These are phyloP conservation scores for Indicator maculatus DNA, from an alignment of 2,113 vertebrate species.

Conservation along the genomic window DNA sequence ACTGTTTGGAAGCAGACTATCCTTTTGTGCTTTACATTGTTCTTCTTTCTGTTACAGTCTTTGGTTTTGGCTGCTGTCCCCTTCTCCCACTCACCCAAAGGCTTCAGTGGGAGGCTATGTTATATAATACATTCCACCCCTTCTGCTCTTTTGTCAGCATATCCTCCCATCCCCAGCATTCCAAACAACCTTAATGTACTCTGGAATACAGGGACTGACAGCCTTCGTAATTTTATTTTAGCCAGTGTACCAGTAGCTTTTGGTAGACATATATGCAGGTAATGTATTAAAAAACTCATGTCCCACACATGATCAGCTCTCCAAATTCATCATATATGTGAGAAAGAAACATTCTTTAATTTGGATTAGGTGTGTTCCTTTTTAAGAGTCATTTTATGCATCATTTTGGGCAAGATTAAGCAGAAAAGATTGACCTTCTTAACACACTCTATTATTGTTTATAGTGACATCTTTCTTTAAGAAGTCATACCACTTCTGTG, in stretches of 20 bases:
- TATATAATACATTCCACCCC: constrained; percentile 20
- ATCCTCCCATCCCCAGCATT: neutral
- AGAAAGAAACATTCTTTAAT: neutral
- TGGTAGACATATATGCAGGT: constrained; percentile 7
- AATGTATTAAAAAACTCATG: neutral
- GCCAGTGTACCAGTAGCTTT: neutral
- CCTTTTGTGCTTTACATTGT: constrained; percentile 1
- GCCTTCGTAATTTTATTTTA: neutral
- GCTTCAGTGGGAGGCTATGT: neutral
- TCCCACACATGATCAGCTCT: neutral
- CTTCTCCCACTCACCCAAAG: neutral
- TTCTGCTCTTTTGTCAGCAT: constrained; percentile 33
- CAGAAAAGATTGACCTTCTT: neutral
- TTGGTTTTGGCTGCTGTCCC: constrained; percentile 38
- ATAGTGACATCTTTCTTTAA: neutral
- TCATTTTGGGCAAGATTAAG: neutral
- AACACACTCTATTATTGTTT: neutral
- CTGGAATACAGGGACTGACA: neutral
- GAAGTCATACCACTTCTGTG: neutral
- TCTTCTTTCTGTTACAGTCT: neutral
- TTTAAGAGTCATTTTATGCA: neutral
- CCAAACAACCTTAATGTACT: neutral
- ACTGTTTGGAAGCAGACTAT: constrained; percentile 32
- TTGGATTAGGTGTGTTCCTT: neutral
- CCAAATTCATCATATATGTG: constrained; percentile 36